phyloP scores from a whole-genome alignment of 1,140 invertebrate genomes.

The Drosophila orosa region DNA sequence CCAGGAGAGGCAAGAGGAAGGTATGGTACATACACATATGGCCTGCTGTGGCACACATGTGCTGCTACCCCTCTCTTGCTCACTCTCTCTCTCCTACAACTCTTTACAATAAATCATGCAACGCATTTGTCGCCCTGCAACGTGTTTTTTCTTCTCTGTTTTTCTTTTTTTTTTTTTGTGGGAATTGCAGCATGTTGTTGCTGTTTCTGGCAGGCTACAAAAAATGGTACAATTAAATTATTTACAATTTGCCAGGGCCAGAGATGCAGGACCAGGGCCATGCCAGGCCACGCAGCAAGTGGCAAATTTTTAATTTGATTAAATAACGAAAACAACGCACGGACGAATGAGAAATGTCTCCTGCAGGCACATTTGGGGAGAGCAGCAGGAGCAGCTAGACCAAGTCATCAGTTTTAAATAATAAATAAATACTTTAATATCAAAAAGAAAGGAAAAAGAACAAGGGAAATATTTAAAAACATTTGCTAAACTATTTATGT shows the following conservation, averaged over 20 bases:
- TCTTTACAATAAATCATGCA: slow-evolving; percentile 67
- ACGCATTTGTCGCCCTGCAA: slow-evolving; percentile 68
- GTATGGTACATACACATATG: slow-evolving; percentile 33
- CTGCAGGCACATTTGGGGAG: slow-evolving; percentile 1
- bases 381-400: neutral
- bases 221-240: slow-evolving; percentile 54
- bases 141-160: slow-evolving; percentile 21
- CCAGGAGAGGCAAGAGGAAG: neutral
- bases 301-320: slow-evolving; percentile 60
- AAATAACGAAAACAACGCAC: slow-evolving; percentile 45
- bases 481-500: neutral
- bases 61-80: slow-evolving; percentile 6
- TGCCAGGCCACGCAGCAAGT: slow-evolving; percentile 49
- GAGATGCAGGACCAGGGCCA: slow-evolving; percentile 43
- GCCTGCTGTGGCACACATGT: slow-evolving; percentile 65
- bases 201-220: slow-evolving; percentile 44
- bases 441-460: no score
- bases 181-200: slow-evolving; percentile 13
- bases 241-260: slow-evolving; percentile 58
- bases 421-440: neutral
- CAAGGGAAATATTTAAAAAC: neutral
- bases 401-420: neutral
- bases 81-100: neutral
- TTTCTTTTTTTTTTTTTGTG: slow-evolving; percentile 16
- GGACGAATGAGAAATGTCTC: slow-evolving; percentile 34